A percentile compares a stretch with the other conserved stretches of the same genome.
These are phyloP conservation scores for Vulpes lagopus DNA, from an alignment of 2,113 vertebrate genomes.

Conservation along the genomic window DNA sequence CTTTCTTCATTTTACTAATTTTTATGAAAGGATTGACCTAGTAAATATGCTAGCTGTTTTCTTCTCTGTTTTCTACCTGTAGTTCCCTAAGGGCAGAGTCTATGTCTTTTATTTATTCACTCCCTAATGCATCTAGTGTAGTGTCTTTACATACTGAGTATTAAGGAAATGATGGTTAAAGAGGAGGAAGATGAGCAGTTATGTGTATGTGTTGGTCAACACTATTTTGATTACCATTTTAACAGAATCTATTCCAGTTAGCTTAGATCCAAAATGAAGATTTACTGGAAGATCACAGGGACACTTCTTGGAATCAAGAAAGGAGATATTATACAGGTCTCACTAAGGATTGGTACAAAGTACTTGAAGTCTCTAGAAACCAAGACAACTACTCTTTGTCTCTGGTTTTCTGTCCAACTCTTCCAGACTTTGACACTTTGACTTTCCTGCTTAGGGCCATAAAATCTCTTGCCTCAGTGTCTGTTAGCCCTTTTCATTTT, in stretches of 20 bases:
- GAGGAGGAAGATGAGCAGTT: not conserved
- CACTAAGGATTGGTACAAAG: not conserved
- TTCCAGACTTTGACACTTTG: not conserved
- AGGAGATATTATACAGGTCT: not conserved
- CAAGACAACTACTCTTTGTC: not conserved
- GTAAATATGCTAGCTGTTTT: not conserved
- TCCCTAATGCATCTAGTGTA: not conserved
- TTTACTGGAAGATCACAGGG: slow-evolving; percentile 1
- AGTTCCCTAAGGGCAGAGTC: not conserved
- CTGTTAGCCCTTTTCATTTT: not conserved
- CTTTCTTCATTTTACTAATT: slow-evolving; percentile 4
- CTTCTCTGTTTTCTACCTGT: not conserved
- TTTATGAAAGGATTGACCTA: slow-evolving; percentile 4
- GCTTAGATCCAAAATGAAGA: not conserved
- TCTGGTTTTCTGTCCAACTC: not conserved
- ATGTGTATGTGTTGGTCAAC: not conserved
- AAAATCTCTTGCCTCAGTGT: slow-evolving; percentile 6
- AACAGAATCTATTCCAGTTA: not conserved
- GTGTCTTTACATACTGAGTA: not conserved
- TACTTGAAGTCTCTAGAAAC: not conserved
- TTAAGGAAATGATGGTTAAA: slow-evolving; percentile 36
- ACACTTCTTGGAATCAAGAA: not conserved
- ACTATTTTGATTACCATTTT: slow-evolving; percentile 9
- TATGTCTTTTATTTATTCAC: not conserved
- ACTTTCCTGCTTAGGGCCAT: not conserved